Evolutionary conservation across 2,113 vertebrate genomes (phyloP).

Genomic region (Urocitellus parryii): DNA sequence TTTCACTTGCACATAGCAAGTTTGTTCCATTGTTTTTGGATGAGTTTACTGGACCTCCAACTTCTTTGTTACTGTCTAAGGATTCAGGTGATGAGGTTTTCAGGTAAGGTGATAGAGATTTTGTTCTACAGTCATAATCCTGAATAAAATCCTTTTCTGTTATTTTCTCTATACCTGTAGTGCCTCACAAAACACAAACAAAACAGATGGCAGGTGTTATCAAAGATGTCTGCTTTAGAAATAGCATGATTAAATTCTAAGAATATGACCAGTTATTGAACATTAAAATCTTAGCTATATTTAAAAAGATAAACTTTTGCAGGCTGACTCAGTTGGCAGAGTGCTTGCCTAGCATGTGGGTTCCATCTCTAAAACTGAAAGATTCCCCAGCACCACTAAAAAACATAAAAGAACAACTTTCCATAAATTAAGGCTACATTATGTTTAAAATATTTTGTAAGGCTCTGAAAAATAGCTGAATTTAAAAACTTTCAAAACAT

Average conservation of each 20-base stretch:
- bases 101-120: conserved; percentile 69
- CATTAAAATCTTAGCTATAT: background rate
- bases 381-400: too few relatives aligned
- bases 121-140: conserved; percentile 65
- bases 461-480: background rate
- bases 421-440: conserved; percentile 49
- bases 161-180: conserved; percentile 82
- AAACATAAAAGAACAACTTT: too few relatives aligned
- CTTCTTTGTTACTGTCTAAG: conserved; percentile 51
- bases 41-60: conserved; percentile 38
- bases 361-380: too few relatives aligned
- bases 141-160: conserved; percentile 73
- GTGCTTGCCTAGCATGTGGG: too few relatives aligned
- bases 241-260: background rate
- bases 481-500: conserved; percentile 45
- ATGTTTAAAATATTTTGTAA: conserved; percentile 45
- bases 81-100: conserved; percentile 73
- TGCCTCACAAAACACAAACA: conserved; percentile 53
- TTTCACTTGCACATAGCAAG: conserved; percentile 61
- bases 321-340: too few relatives aligned
- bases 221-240: conserved; percentile 6
- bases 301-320: conserved; percentile 11
- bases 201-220: background rate
- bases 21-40: conserved; percentile 53
- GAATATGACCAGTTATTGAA: conserved; percentile 11